These are phyloP conservation scores for Neodontobutis hainanensis DNA, from an alignment of 2,113 vertebrate species.

Conservation along the genomic window DNA sequence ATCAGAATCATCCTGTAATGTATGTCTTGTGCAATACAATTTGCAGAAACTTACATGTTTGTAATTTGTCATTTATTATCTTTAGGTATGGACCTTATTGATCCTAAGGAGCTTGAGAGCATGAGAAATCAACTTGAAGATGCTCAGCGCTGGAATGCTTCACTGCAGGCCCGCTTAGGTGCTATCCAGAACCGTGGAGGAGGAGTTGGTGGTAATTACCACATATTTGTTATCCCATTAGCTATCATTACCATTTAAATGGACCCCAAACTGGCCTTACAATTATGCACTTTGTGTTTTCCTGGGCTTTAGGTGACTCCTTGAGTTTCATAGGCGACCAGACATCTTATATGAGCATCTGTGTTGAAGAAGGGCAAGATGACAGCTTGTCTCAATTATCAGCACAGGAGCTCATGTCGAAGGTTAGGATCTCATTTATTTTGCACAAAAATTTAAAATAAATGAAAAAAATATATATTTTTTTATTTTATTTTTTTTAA, in stretches of 20 bases:
- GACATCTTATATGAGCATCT: conserved; percentile 97
- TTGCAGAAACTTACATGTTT: not conserved
- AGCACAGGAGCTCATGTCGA: conserved; percentile 85
- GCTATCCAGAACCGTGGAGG: conserved; percentile 80
- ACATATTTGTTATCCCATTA: too few relatives aligned
- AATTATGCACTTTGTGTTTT: conserved; percentile 27
- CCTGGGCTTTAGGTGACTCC: conserved; percentile 81
- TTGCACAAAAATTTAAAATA: not conserved
- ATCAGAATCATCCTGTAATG: too few relatives aligned
- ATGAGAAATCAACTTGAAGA: conserved; percentile 81
- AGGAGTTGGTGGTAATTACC: conserved; percentile 71
- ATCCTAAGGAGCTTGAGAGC: conserved; percentile 77
- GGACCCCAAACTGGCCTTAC: not conserved
- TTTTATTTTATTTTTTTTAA: too few relatives aligned
- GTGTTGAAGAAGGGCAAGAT: conserved; percentile 82
- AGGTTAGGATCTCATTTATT: conserved; percentile 69
- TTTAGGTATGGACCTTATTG: conserved; percentile 57
- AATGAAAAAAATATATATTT: too few relatives aligned
- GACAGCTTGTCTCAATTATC: conserved; percentile 83
- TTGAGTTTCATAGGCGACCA: conserved; percentile 90
- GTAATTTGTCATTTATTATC: conserved; percentile 16
- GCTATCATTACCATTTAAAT: not conserved
- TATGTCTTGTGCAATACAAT: too few relatives aligned
- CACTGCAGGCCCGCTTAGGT: conserved; percentile 80
- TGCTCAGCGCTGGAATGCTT: conserved; percentile 81